Evolutionary conservation across 2,797 vertebrate genomes (phyloP), one percentile per base, ranked within the genome.

Genomic region (Otus scops): DNA sequence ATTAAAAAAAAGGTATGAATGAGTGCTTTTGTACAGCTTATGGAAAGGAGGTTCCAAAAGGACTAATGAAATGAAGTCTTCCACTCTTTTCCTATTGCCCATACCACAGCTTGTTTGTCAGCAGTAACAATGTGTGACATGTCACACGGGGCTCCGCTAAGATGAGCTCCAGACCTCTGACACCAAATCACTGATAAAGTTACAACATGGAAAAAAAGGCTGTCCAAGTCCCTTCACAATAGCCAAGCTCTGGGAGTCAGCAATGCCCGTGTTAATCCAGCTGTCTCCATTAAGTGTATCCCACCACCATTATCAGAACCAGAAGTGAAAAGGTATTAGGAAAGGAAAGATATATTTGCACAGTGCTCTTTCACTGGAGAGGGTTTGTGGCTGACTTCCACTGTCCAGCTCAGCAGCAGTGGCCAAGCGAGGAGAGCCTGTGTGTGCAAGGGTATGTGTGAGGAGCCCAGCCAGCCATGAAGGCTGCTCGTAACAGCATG

Each of bases 401-500:
- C 14, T 17, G 20, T 3, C 20, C 76, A 32, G n/a, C 32, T 43
- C 63, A 24, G 82, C 84, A 32, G 68, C 26, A 18, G 17, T 0
- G 1, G 30, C 36, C 1, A 3, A 56, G 43, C 0, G 3, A 2
- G 1, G 57, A 38, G 21, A 38, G 11, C 2, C 0, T 0, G 0
- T 1, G 7, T 30, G 56, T 14, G 20, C 0, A 1, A 38, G 69
- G 57, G 8, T 22, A 9, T 0, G 2, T 2, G 0, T 6, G 17
- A 17, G 21, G 21, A 60, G 14, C 6, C 18, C 59, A 7, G 9
- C 47, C 56, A 38, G 47, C 28, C n/a, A 6, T 0, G 0, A 22
- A 0, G 1, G 61, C 32, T 24, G 26, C 73, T 54, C 0, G 0
- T 18, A 16, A 39, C 0, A 1, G 39, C 2, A 0, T 3, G 8